These are phyloP conservation scores for Mamestra configurata DNA, from an alignment of 1,140 invertebrate genomes.

Conservation along the genomic window DNA sequence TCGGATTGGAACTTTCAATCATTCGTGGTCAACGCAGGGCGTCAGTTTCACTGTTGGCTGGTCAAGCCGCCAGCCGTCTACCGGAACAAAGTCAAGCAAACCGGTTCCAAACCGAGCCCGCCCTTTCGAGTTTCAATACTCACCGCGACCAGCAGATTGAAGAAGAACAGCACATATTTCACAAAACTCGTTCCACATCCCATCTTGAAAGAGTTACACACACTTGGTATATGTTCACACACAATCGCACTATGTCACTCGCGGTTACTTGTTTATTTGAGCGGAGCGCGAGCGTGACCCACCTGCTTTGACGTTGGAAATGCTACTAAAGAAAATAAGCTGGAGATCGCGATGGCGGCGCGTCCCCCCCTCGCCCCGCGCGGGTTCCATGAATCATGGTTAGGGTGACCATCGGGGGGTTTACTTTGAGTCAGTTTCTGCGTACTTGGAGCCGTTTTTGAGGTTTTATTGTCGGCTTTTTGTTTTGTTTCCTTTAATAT, in stretches of 20 bases:
- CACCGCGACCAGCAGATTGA: slow-evolving; percentile 95
- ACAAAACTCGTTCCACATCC: slow-evolving; percentile 93
- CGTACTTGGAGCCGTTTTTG: not conserved
- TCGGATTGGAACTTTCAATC: slow-evolving; percentile 48
- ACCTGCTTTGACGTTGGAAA: slow-evolving; percentile 63
- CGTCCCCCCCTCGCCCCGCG: slow-evolving; percentile 65
- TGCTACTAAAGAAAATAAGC: slow-evolving; percentile 80
- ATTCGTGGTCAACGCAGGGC: slow-evolving; percentile 60
- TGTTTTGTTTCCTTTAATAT: not conserved
- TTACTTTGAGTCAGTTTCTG: slow-evolving; percentile 36
- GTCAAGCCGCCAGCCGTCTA: slow-evolving; percentile 66
- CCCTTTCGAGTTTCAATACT: slow-evolving; percentile 88
- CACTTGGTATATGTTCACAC: slow-evolving; percentile 71
- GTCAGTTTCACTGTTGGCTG: slow-evolving; percentile 74
- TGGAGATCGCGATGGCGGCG: slow-evolving; percentile 79
- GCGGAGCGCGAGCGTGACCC: slow-evolving; percentile 55
- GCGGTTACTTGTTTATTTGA: slow-evolving; percentile 74
- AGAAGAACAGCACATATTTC: slow-evolving; percentile 94
- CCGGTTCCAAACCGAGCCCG: slow-evolving; percentile 77
- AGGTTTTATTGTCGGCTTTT: not conserved
- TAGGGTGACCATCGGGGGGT: slow-evolving; percentile 51
- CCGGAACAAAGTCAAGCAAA: slow-evolving; percentile 70
- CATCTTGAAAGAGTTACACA: slow-evolving; percentile 74
- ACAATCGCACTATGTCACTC: slow-evolving; percentile 80
- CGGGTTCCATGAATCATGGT: slow-evolving; percentile 69